Base-by-base conservation (phyloP, 2,797 vertebrate species). In the Clarias pachynema region DNA sequence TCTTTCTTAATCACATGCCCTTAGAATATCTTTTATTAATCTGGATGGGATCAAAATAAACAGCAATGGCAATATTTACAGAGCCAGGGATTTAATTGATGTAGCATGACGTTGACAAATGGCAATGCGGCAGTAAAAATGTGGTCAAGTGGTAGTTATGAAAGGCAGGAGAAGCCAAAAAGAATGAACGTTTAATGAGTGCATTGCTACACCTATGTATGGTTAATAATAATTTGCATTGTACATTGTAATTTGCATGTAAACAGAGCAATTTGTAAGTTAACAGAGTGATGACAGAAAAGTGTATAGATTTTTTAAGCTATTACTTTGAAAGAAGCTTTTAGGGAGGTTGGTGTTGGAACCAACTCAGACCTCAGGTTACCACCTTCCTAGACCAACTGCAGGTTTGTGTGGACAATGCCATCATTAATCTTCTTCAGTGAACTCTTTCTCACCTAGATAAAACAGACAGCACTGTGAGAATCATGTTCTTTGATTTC, bases 71-170 rank as follows among this genome's bases (percentile, higher is more conserved):
- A 77, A 37, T 88, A 93, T 93, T 92, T 92, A 92, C 93, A 93
- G 92, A 91, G 84, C 87, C 90, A 86, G 89, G 82, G 83, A 88
- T 86, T 31, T 84, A 92, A 93, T 92, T 86, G 94, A 94, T 94
- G 92, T n/a, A 20, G 29, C 31, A 62, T 68, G 29, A 86, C 87
- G 87, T 89, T 56, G 18, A 69, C 22, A 87, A 84, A 94, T 91
- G 91, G 93, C 93, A 91, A 69, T 90, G 31, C 90, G 91, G 92
- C 92, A 91, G 68, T 90, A 24, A 60, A 0, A 63, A 1, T 62
- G 22, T 37, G 57, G 31, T 78, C 75, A 60, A n/a, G 31, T 62
- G 57, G 1, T 5, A 79, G 75, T 59, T 34, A 2, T 5, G 3
- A 22, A 37, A 37, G 20, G 34, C 5, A 79, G 14, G 3, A 2